A percentile compares a stretch with the other conserved stretches of the same genome.
phyloP scores from a whole-genome alignment of 2,113 vertebrate genomes.

The Tretioscincus oriximinensis region DNA sequence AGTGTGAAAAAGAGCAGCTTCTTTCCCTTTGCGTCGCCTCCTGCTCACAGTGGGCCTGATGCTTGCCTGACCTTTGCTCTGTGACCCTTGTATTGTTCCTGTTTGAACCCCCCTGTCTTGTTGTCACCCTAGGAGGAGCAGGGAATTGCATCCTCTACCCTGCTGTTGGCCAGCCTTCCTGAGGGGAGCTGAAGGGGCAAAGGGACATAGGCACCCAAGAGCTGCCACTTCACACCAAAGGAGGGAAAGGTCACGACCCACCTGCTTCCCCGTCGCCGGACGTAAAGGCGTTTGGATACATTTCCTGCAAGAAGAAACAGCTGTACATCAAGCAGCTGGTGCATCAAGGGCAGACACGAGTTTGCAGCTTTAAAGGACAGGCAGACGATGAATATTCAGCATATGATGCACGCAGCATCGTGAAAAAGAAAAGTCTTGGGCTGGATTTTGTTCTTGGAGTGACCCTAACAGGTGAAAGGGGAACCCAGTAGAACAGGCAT shows the following conservation, averaged over 20 bases:
- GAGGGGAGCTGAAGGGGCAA: too few species aligned
- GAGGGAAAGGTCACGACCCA: conserved; percentile 41
- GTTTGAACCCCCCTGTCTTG: too few species aligned
- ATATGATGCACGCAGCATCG: too few species aligned
- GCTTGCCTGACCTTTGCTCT: too few species aligned
- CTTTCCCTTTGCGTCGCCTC: neutral
- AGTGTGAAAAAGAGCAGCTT: neutral
- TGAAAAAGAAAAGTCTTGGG: too few species aligned
- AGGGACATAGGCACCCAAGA: neutral
- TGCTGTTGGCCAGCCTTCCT: neutral
- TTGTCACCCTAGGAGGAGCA: neutral
- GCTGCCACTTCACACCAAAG: neutral
- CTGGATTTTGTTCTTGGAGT: too few species aligned
- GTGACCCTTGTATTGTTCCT: too few species aligned
- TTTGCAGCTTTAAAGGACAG: conserved; percentile 19
- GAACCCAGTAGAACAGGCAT: neutral
- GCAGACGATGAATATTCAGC: conserved; percentile 53
- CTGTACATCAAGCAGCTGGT: too few species aligned
- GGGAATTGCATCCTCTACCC: neutral
- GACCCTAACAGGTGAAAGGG: too few species aligned
- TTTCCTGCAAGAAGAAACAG: conserved; percentile 77
- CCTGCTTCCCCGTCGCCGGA: conserved; percentile 93
- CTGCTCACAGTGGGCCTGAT: too few species aligned
- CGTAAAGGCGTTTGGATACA: conserved; percentile 90
- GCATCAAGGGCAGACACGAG: conserved; percentile 45